Base-by-base conservation (phyloP, 2,888 invertebrate genomes). In the Drosophila greeni region DNA sequence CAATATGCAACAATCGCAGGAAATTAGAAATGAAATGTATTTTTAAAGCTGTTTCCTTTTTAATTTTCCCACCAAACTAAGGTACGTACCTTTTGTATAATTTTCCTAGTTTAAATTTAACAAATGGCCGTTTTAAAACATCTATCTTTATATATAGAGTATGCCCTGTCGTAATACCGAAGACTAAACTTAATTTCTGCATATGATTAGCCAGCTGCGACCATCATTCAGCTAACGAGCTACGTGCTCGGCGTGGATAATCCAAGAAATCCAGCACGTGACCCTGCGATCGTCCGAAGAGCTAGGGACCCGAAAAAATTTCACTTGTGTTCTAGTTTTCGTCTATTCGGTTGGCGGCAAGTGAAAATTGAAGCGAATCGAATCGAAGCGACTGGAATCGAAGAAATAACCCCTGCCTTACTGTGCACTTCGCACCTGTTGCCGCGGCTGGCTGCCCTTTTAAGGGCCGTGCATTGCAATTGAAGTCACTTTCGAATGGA, bases 301-400 rank as follows among this genome's bases (percentile, higher is more conserved):
- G 23, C 39, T 40, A 52, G 65, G 48, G 51, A 49, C 31, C 56
- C 45, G 37, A 55, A 69, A 82, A 84, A 86, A 82, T 86, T 86
- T 86, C 86, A 86, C 86, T 86, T 85, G 76, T 86, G 86, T 86
- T 86, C 86, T 86, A 86, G 84, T 86, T 86, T 84, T 77, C 56
- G 70, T 68, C 64, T 72, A 66, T 43, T 51, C 55, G 31, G 36
- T 26, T 31, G 45, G 29, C 43, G 39, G 64, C 36, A 76, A 74
- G 82, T 80, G 81, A 82, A 82, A 81, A 81, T 74, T 70, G 68
- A 71, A 65, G 70, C 37, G 31, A 61, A 39, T 42, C 37, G 45
- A 59, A 37, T 45, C 29, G 55, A 55, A 43, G n/a, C 33, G 53
- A 42, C 23, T 34, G n/a, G 34, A 55, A 37, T n/a, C 29, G 36